Conservation (phyloP, 2,888 invertebrate genomes). For the Agonum fuliginosum region DNA sequence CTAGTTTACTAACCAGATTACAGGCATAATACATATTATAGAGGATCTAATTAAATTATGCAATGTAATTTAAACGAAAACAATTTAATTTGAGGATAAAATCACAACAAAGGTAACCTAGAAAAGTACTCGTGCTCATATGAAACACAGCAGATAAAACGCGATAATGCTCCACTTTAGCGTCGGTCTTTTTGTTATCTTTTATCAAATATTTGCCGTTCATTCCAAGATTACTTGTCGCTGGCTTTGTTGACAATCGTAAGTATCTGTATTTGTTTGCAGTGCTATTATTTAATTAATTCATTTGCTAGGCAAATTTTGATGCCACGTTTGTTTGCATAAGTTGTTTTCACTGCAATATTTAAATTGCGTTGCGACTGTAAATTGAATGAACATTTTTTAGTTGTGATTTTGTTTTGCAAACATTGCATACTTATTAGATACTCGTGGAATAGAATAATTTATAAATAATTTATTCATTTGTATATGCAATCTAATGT, state of each 20-base stretch:
- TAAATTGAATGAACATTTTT: not conserved
- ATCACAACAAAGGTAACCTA: not conserved
- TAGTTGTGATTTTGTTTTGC: not conserved
- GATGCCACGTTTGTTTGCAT: not conserved
- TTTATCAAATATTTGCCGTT: slow-evolving; percentile 13
- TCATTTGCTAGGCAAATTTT: not conserved
- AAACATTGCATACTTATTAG: not conserved
- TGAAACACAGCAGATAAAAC: too few species aligned
- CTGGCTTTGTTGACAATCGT: not conserved
- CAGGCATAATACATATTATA: too few species aligned
- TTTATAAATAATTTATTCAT: not conserved
- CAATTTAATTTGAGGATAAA: too few species aligned
- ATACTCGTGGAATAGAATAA: not conserved
- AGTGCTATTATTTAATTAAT: slow-evolving; percentile 7
- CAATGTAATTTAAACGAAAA: too few species aligned
- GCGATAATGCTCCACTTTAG: not conserved
- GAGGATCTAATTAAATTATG: too few species aligned
- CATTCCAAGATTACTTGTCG: slow-evolving; percentile 12
- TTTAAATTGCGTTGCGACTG: not conserved
- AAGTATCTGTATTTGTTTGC: slow-evolving; percentile 12
- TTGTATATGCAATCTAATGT: not conserved
- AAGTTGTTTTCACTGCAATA: not conserved
- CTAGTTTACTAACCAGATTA: too few species aligned
- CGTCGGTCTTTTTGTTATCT: slow-evolving; percentile 7
- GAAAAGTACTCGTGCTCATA: not conserved